Conservation (phyloP, 53 echinoderm and acorn worm genomes). For the Luidia sarsii region DNA sequence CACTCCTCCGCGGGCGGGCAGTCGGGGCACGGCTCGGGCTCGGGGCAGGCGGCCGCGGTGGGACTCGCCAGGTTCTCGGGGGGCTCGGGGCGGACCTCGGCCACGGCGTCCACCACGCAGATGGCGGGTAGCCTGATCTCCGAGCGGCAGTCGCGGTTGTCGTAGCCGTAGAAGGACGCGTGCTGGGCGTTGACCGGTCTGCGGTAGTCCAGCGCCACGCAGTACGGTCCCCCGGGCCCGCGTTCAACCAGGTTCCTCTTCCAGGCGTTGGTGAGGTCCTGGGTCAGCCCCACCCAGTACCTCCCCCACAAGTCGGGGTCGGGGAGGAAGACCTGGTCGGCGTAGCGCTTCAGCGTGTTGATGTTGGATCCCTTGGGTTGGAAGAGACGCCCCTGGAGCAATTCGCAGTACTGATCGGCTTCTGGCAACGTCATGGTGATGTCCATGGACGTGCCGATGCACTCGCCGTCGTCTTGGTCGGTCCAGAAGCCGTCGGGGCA, state of each 20-base stretch:
- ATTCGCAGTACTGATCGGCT: constrained; percentile 1
- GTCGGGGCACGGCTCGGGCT: neutral
- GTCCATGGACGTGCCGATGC: neutral
- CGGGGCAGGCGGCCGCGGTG: neutral
- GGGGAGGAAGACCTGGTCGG: neutral
- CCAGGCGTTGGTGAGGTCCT: constrained; percentile 21
- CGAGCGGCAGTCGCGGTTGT: neutral
- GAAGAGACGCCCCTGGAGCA: neutral
- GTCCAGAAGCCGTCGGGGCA: constrained; percentile 9
- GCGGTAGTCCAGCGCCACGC: constrained; percentile 25
- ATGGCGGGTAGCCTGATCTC: constrained; percentile 10
- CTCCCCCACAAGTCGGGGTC: constrained; percentile 5
- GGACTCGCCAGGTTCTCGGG: neutral
- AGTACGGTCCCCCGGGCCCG: neutral
- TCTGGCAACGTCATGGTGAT: constrained; percentile 5
- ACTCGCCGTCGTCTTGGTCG: neutral
- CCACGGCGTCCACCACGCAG: neutral
- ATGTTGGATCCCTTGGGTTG: neutral
- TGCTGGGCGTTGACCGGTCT: constrained; percentile 13
- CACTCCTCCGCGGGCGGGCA: neutral
- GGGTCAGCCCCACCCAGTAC: constrained; percentile 34
- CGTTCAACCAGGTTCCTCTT: constrained; percentile 11
- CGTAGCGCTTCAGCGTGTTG: neutral
- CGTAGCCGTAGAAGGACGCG: constrained; percentile 28
- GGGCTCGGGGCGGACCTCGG: neutral